Evolutionary conservation across 2,797 vertebrate genomes (phyloP).

Genomic region (Podarcis siculus): DNA sequence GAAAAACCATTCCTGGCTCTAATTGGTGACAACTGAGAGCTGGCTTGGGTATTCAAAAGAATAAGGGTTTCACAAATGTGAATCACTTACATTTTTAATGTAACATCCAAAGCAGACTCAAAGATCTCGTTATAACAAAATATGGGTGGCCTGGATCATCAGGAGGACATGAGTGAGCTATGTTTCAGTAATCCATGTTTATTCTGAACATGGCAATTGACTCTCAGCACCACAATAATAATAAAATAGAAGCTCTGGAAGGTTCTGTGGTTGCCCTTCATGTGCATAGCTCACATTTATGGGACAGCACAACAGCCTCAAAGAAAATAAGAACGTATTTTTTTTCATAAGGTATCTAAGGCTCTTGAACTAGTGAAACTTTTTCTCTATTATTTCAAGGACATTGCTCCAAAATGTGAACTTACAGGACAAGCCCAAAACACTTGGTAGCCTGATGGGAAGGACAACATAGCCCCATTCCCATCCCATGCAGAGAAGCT

Average conservation of each 20-base stretch:
- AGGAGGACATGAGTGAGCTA: background rate
- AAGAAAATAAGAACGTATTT: background rate
- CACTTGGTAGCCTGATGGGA: too few species aligned
- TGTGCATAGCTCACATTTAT: background rate
- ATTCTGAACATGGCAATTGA: background rate
- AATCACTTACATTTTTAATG: background rate
- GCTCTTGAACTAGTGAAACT: background rate
- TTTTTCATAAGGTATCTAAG: background rate
- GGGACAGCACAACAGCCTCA: background rate
- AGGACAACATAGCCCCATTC: too few species aligned
- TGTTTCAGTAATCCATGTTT: background rate
- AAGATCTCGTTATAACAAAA: background rate
- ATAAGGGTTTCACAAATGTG: background rate
- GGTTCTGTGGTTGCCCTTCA: background rate
- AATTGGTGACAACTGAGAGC: too few species aligned
- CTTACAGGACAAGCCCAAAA: background rate
- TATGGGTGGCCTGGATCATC: background rate
- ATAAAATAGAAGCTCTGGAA: background rate
- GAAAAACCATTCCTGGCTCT: too few species aligned
- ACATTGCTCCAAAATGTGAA: background rate
- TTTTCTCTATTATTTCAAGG: background rate
- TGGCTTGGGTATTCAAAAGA: background rate
- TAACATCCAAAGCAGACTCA: background rate
- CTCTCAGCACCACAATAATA: background rate
- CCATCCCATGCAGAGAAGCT: too few species aligned